These are phyloP conservation scores for Tetragnatha versicolor DNA, from an alignment of 1,140 invertebrate genomes.

Conservation along the genomic window DNA sequence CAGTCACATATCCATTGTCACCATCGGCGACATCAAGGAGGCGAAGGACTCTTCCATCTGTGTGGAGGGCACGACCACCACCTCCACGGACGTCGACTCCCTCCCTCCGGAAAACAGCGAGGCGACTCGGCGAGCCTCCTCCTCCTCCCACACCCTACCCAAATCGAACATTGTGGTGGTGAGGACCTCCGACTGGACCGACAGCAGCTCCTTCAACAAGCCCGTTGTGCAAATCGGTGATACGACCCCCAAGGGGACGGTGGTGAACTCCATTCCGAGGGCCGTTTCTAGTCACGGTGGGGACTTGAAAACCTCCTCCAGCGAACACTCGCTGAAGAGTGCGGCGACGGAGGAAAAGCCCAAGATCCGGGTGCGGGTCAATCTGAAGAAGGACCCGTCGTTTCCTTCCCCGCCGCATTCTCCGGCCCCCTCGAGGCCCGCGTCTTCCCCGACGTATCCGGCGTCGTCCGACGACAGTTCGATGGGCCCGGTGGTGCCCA, in stretches of 20 bases:
- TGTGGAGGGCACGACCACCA: slow-evolving; percentile 56
- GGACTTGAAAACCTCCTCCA: background rate
- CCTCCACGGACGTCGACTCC: slow-evolving; percentile 54
- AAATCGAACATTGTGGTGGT: slow-evolving; percentile 45
- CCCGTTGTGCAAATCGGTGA: slow-evolving; percentile 24
- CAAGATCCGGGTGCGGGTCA: slow-evolving; percentile 58
- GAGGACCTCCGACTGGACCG: slow-evolving; percentile 43
- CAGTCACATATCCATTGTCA: slow-evolving; percentile 88
- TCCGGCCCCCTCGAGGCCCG: slow-evolving; percentile 28
- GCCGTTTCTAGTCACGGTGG: slow-evolving; percentile 43
- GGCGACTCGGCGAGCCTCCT: slow-evolving; percentile 27
- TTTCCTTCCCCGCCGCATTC: slow-evolving; percentile 44
- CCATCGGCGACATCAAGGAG: slow-evolving; percentile 76
- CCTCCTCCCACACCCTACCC: slow-evolving; percentile 27
- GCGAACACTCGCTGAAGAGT: slow-evolving; percentile 1
- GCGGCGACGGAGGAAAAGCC: slow-evolving; percentile 30
- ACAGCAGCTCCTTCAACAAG: slow-evolving; percentile 4
- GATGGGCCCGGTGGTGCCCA: slow-evolving; percentile 10
- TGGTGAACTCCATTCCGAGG: background rate
- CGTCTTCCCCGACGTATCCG: slow-evolving; percentile 1
- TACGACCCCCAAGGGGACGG: background rate
- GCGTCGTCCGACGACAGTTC: slow-evolving; percentile 32
- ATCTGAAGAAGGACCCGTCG: slow-evolving; percentile 54
- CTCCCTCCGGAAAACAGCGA: slow-evolving; percentile 25
- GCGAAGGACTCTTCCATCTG: slow-evolving; percentile 56